Evolutionary conservation across 1,140 invertebrate genomes (phyloP).

Genomic region (Ylistrum balloti): DNA sequence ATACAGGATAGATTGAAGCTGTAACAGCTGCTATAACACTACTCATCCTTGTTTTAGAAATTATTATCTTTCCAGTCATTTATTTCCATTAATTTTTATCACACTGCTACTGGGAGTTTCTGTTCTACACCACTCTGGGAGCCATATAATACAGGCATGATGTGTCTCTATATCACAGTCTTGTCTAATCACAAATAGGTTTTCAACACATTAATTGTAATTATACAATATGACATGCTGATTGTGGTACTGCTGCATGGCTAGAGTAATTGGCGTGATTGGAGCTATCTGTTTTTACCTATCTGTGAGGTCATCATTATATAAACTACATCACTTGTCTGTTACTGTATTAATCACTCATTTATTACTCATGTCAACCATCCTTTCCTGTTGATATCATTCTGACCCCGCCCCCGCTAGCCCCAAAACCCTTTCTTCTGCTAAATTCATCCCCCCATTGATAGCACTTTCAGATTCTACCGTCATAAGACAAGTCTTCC

Average conservation of each 20-base stretch:
- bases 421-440: background rate
- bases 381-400: background rate
- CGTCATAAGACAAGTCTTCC: too few relatives aligned
- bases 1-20: background rate
- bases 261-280: background rate
- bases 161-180: background rate
- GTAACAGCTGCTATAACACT: background rate
- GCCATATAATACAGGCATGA: background rate
- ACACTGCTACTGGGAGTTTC: background rate
- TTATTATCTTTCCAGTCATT: background rate
- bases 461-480: background rate
- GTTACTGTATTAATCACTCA: too few relatives aligned
- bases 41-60: background rate
- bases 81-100: slow-evolving; percentile 30
- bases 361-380: too few relatives aligned
- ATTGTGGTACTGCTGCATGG: background rate
- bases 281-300: background rate
- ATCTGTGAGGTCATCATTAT: background rate
- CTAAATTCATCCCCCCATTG: background rate
- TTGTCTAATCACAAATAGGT: background rate
- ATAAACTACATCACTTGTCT: too few relatives aligned
- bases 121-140: background rate
- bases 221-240: background rate
- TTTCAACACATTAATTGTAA: background rate
- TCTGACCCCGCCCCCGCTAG: background rate